Percentiles rank a stretch among this genome's conserved stretches.
phyloP scores from a whole-genome alignment of 2,113 vertebrate species.

The Hypomesus transpacificus region DNA sequence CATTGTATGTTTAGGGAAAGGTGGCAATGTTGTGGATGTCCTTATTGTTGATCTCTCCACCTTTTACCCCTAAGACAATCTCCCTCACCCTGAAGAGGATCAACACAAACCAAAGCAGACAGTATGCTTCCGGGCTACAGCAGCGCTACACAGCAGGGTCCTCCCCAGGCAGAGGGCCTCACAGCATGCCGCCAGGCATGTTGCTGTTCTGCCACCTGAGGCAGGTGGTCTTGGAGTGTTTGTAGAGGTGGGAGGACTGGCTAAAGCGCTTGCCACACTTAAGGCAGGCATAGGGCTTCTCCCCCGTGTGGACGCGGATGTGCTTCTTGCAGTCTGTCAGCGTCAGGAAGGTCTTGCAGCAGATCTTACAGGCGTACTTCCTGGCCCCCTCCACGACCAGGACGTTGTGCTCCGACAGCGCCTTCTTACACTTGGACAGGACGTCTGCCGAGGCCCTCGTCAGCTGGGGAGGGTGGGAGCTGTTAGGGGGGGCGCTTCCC shows the following conservation, averaged over 20 bases:
- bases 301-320: slow-evolving; percentile 94
- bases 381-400: slow-evolving; percentile 94
- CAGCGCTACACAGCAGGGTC: too few species aligned
- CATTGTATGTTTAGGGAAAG: too few species aligned
- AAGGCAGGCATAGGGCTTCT: slow-evolving; percentile 95
- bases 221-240: slow-evolving; percentile 97
- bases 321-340: slow-evolving; percentile 98
- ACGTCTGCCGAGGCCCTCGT: slow-evolving; percentile 94
- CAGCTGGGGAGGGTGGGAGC: slow-evolving; percentile 77
- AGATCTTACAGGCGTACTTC: slow-evolving; percentile 97
- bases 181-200: slow-evolving; percentile 86
- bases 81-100: too few species aligned
- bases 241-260: slow-evolving; percentile 96
- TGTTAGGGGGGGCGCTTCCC: slow-evolving; percentile 64
- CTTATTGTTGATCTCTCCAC: too few species aligned
- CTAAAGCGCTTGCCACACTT: slow-evolving; percentile 97
- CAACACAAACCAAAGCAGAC: too few species aligned
- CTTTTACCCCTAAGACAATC: too few species aligned
- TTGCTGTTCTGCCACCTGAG: slow-evolving; percentile 95
- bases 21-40: too few species aligned
- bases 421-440: slow-evolving; percentile 96
- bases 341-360: slow-evolving; percentile 97
- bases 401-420: slow-evolving; percentile 96
- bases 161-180: slow-evolving; percentile 22
- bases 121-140: too few species aligned